Percentiles rank a stretch among this genome's conserved stretches.
These are phyloP conservation scores for Mirounga angustirostris DNA, from an alignment of 2,113 vertebrate species.

Conservation along the genomic window DNA sequence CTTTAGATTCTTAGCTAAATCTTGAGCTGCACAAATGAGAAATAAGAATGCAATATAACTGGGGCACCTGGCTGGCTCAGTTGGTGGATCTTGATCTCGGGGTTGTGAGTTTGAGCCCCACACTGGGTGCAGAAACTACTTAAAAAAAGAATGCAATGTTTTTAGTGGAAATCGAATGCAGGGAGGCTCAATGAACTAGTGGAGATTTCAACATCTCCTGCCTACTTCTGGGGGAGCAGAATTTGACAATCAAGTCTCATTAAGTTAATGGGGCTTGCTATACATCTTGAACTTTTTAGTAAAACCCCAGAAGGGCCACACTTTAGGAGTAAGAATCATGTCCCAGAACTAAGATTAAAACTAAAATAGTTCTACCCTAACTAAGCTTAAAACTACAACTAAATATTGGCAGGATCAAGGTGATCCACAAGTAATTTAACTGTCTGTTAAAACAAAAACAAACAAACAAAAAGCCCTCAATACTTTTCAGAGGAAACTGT, in stretches of 20 bases:
- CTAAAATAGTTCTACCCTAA: constrained; percentile 26
- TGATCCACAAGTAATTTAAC: constrained; percentile 28
- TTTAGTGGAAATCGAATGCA: background rate
- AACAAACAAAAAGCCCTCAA: background rate
- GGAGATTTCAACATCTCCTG: constrained; percentile 5
- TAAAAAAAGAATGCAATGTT: background rate
- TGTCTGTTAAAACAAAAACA: background rate
- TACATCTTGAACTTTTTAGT: constrained; percentile 56
- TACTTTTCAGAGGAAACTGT: background rate
- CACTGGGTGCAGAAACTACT: background rate
- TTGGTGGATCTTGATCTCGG: background rate
- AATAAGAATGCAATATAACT: background rate
- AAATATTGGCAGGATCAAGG: constrained; percentile 20
- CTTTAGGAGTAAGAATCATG: constrained; percentile 42
- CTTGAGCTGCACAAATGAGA: background rate
- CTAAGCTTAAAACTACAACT: constrained; percentile 47
- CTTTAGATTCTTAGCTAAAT: background rate
- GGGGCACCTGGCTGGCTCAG: background rate
- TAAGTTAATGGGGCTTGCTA: background rate
- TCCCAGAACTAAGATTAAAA: constrained; percentile 63
- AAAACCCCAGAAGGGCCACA: constrained; percentile 47
- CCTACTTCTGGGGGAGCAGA: background rate
- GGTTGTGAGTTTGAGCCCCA: background rate
- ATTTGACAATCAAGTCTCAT: constrained; percentile 8
- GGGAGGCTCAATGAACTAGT: background rate